A percentile compares a stretch with the other conserved stretches of the same genome.
phyloP scores from a whole-genome alignment of 2,797 vertebrate species.

The Sternarchorhynchus goeldii region DNA sequence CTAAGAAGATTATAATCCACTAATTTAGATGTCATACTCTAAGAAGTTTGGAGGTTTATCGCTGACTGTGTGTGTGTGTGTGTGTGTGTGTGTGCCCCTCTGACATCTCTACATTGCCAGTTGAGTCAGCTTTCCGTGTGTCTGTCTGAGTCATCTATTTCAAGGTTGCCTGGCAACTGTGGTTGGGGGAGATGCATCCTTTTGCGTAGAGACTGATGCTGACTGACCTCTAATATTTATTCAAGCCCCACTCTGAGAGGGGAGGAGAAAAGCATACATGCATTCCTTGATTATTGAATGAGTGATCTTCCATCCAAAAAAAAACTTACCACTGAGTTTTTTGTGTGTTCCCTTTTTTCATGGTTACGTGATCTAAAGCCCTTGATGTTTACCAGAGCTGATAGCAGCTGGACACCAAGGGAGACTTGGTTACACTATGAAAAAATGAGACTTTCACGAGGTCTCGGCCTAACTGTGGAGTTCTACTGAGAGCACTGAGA shows the following conservation, averaged over 20 bases:
- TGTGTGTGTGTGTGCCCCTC: slow-evolving; percentile 49
- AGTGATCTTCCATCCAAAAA: slow-evolving; percentile 43
- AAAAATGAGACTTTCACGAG: not conserved
- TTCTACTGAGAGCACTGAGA: too few species aligned
- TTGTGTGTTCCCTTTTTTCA: slow-evolving; percentile 62
- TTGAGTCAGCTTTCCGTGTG: slow-evolving; percentile 78
- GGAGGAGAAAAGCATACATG: slow-evolving; percentile 65
- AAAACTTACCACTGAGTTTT: slow-evolving; percentile 63
- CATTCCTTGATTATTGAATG: slow-evolving; percentile 51
- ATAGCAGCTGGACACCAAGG: not conserved
- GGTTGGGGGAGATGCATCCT: slow-evolving; percentile 75
- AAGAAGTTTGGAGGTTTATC: slow-evolving; percentile 3
- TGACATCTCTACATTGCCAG: slow-evolving; percentile 70
- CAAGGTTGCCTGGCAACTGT: slow-evolving; percentile 77
- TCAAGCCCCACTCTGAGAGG: slow-evolving; percentile 71
- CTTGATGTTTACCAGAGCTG: slow-evolving; percentile 24
- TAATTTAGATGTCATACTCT: not conserved
- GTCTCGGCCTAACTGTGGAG: not conserved
- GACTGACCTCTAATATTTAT: slow-evolving; percentile 76
- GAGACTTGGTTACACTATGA: not conserved
- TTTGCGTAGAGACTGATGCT: slow-evolving; percentile 76
- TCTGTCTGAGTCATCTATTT: slow-evolving; percentile 76
- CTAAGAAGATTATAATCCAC: slow-evolving; percentile 4
- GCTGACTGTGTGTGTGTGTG: slow-evolving; percentile 42
- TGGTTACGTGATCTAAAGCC: slow-evolving; percentile 32